Conservation (phyloP, 2,888 invertebrate species). For the Petrophora chlorosata region DNA sequence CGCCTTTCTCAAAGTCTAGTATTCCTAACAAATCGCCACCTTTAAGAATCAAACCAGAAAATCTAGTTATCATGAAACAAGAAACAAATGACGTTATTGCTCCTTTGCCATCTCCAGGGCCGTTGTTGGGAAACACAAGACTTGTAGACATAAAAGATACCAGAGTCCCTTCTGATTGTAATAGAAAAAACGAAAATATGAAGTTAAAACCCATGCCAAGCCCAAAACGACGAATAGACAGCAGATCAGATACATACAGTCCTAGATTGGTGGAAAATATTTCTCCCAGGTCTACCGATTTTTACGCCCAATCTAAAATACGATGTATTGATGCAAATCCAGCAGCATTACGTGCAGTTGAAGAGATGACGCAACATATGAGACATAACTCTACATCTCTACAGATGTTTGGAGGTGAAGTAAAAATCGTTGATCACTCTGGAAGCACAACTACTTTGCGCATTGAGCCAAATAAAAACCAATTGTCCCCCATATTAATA, state of each 20-base stretch:
- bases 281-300: constrained; percentile 67
- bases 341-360: constrained; percentile 78
- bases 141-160: constrained; percentile 88
- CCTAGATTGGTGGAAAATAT: constrained; percentile 70
- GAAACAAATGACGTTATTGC: constrained; percentile 80
- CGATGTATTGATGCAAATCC: constrained; percentile 77
- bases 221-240: constrained; percentile 72
- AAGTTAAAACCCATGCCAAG: constrained; percentile 67
- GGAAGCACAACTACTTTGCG: constrained; percentile 88
- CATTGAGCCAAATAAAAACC: constrained; percentile 86
- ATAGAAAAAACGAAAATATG: constrained; percentile 63
- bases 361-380: constrained; percentile 84
- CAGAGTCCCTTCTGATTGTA: constrained; percentile 69
- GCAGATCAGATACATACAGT: constrained; percentile 67
- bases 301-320: constrained; percentile 78
- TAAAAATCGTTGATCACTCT: constrained; percentile 88
- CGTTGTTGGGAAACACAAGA: constrained; percentile 91
- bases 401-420: constrained; percentile 91
- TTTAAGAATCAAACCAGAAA: constrained; percentile 80
- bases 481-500: constrained; percentile 82
- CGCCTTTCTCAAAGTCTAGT: constrained; percentile 62
- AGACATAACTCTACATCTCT: constrained; percentile 80
- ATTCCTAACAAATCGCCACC: constrained; percentile 64
- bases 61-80: constrained; percentile 78
- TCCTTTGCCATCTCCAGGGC: constrained; percentile 92